Conservation (phyloP, 2,888 invertebrate genomes). For the Athripsodes cinereus region DNA sequence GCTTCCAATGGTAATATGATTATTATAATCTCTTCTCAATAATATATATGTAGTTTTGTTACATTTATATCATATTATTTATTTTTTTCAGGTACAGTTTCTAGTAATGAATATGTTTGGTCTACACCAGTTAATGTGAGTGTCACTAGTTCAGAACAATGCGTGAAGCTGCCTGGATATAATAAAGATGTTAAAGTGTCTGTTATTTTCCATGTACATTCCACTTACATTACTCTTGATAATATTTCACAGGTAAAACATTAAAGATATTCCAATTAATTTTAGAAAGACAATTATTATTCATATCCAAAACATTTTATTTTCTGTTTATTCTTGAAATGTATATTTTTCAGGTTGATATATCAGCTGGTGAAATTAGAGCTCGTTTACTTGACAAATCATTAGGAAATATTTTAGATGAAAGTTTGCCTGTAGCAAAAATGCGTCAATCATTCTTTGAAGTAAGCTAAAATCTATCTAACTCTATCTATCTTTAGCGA, state of each 20-base stretch:
- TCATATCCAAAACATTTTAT: no score
- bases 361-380: constrained; percentile 76
- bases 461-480: background rate
- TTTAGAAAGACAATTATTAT: no score
- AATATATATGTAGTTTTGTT: no score
- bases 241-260: constrained; percentile 55
- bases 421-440: background rate
- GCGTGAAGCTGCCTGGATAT: constrained; percentile 30
- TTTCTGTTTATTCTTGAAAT: no score
- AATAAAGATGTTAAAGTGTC: constrained; percentile 47
- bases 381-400: constrained; percentile 48
- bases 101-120: constrained; percentile 6
- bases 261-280: no score
- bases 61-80: background rate
- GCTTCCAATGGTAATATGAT: constrained; percentile 22
- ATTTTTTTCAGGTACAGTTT: background rate
- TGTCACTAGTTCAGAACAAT: constrained; percentile 21
- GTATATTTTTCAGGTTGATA: constrained; percentile 52
- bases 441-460: background rate
- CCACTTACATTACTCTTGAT: constrained; percentile 46
- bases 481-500: background rate
- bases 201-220: constrained; percentile 45
- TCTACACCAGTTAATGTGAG: constrained; percentile 22
- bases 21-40: no score
- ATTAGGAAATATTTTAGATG: background rate